Conservation (phyloP, 2,888 invertebrate species). For the Protodeltote pygarga region DNA sequence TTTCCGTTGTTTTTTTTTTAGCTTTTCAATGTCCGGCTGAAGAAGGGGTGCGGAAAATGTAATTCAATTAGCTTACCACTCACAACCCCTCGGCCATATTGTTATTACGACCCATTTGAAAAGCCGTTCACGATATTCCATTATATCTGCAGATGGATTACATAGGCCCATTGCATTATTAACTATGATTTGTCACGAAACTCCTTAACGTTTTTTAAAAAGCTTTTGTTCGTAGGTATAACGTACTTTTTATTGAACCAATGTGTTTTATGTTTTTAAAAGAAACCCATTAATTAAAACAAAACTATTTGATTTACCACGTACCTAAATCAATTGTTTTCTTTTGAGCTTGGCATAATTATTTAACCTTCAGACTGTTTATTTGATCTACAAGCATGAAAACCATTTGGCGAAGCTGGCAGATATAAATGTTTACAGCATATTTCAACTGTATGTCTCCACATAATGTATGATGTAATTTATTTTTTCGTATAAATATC, state of each 20-base stretch:
- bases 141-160: conserved; percentile 38
- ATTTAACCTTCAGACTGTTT: conserved; percentile 56
- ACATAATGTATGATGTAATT: conserved; percentile 29
- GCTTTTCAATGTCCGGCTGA: conserved; percentile 29
- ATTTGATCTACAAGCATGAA: conserved; percentile 57
- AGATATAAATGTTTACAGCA: conserved; percentile 53
- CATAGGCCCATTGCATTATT: too few species aligned
- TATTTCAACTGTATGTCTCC: conserved; percentile 44
- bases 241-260: too few species aligned
- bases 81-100: conserved; percentile 50
- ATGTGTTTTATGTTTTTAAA: too few species aligned
- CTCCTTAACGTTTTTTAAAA: conserved; percentile 17
- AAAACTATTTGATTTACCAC: conserved; percentile 15
- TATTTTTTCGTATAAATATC: conserved; percentile 21
- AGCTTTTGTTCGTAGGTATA: too few species aligned
- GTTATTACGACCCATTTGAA: conserved; percentile 41
- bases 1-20: conserved; percentile 21
- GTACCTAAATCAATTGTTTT: conserved; percentile 45
- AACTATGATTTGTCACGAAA: conserved; percentile 47
- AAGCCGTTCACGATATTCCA: conserved; percentile 40
- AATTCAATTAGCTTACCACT: conserved; percentile 61
- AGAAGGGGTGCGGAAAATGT: conserved; percentile 51
- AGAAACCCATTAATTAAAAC: conserved; percentile 21
- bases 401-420: conserved; percentile 59
- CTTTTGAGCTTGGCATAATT: conserved; percentile 54